A percentile compares a stretch with the other conserved stretches of the same genome.
These are phyloP conservation scores for Adelges cooleyi DNA, from an alignment of 1,140 invertebrate species.

Conservation along the genomic window DNA sequence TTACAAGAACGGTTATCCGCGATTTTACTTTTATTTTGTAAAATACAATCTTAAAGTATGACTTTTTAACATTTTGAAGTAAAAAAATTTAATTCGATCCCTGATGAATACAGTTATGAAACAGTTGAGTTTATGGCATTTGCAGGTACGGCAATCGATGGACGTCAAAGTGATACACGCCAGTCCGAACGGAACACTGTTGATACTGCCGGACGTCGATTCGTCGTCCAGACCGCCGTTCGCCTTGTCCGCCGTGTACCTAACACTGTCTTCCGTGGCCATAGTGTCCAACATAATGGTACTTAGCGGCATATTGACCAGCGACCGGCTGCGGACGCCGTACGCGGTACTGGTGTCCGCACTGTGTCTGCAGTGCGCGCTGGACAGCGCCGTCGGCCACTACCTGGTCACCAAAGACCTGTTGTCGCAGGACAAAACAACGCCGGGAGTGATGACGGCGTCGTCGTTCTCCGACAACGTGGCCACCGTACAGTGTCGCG, in stretches of 20 bases:
- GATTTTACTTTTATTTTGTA: no score
- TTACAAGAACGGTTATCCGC: no score
- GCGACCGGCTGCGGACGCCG: conserved; percentile 8
- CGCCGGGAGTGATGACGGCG: no score
- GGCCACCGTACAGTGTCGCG: background rate
- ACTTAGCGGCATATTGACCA: background rate
- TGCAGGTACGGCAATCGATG: no score
- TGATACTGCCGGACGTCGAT: background rate
- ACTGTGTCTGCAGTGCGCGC: conserved; percentile 14
- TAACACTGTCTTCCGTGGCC: conserved; percentile 12
- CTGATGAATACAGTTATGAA: no score
- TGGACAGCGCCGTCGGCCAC: conserved; percentile 4
- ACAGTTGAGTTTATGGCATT: no score
- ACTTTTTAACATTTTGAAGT: no score
- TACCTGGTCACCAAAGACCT: background rate
- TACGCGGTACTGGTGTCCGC: conserved; percentile 11
- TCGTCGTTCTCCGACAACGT: background rate
- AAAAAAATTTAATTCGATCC: no score
- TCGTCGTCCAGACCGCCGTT: background rate
- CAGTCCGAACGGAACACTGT: conserved; percentile 5
- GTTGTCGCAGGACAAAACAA: background rate
- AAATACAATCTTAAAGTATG: no score
- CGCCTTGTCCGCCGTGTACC: background rate
- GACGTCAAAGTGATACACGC: conserved; percentile 4
- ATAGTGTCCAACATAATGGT: conserved; percentile 12